Percentiles rank a stretch among this genome's conserved stretches.
Evolutionary conservation across 1,140 invertebrate genomes (phyloP).

Genomic region (Drusus annulatus): DNA sequence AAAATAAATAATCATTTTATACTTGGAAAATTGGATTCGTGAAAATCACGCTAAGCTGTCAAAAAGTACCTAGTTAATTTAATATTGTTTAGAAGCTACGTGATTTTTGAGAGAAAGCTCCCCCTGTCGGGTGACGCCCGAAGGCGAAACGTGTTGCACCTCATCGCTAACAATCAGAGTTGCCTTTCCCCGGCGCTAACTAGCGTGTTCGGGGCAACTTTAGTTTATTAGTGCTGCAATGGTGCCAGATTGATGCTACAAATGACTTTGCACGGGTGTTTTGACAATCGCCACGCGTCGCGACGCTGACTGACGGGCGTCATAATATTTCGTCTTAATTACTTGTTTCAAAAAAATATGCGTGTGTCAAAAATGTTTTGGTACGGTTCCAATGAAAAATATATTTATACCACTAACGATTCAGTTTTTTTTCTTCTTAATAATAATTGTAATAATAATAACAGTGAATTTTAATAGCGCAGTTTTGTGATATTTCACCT

Average conservation of each 20-base stretch:
- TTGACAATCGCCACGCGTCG: background rate
- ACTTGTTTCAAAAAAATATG: too few species aligned
- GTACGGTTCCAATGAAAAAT: too few species aligned
- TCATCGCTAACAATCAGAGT: background rate
- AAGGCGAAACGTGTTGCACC: constrained; percentile 13
- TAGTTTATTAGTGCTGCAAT: constrained; percentile 9
- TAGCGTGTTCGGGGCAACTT: background rate
- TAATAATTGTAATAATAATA: too few species aligned
- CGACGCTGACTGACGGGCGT: background rate
- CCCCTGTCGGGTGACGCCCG: constrained; percentile 15
- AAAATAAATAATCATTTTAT: too few species aligned
- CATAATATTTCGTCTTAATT: background rate
- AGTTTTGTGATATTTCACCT: too few species aligned
- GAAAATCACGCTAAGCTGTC: too few species aligned
- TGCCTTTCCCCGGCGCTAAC: background rate
- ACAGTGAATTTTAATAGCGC: too few species aligned
- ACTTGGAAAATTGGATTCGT: too few species aligned
- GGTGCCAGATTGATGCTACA: background rate
- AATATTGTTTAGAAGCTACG: background rate
- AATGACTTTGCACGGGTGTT: background rate
- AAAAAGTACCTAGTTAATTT: too few species aligned
- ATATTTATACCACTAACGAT: too few species aligned
- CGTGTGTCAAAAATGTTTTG: too few species aligned
- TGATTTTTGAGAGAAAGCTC: background rate
- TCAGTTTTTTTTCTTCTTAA: too few species aligned